These are phyloP conservation scores for Pelecanus crispus DNA, from an alignment of 2,113 vertebrate species.

Conservation along the genomic window DNA sequence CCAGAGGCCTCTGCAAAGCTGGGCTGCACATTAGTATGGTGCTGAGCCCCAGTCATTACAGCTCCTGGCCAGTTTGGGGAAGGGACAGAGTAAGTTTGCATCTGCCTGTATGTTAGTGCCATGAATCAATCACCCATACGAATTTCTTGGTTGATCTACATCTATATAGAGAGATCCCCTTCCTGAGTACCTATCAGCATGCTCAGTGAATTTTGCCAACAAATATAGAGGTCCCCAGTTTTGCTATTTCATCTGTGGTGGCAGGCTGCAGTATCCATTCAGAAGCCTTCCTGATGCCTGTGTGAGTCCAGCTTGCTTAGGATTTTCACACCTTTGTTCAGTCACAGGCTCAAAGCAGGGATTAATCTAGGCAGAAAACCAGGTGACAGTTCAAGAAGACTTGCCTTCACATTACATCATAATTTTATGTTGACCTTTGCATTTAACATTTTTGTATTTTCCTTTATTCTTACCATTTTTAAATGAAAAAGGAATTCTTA, in stretches of 20 bases:
- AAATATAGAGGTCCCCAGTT: background rate
- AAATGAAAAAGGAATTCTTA: background rate
- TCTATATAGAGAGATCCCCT: background rate
- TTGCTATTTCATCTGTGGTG: background rate
- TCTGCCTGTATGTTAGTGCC: background rate
- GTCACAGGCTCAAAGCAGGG: background rate
- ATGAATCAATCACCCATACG: background rate
- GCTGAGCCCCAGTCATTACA: background rate
- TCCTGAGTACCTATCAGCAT: background rate
- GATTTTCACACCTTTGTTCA: background rate
- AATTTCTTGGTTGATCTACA: background rate
- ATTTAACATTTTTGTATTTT: background rate
- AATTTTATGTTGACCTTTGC: background rate
- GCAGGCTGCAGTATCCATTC: background rate
- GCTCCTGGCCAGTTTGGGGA: background rate
- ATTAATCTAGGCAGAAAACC: background rate
- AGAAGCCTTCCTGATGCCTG: background rate
- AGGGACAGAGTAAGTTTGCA: background rate
- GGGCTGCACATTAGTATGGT: rapidly evolving
- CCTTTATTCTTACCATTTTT: background rate
- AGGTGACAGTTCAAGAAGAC: background rate
- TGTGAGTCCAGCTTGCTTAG: background rate
- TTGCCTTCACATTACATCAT: background rate
- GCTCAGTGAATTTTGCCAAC: background rate
- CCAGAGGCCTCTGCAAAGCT: background rate